Evolutionary conservation across 2,113 vertebrate species (phyloP), one percentile per base, ranked within the genome.

Genomic region (Amia ocellicauda): DNA sequence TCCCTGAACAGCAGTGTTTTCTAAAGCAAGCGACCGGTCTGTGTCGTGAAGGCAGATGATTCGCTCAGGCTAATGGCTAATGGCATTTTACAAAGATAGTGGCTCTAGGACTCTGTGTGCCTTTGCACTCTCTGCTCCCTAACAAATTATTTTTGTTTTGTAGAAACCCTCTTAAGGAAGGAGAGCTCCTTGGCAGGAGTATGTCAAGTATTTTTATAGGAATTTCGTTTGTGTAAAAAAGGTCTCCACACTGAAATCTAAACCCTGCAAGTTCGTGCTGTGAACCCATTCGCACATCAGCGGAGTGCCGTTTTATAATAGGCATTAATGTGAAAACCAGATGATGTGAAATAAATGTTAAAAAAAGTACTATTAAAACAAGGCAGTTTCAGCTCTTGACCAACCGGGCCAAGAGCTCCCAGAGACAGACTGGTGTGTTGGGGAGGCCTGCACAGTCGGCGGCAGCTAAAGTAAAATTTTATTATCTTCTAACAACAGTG

Each of bases 241-340:
- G 9, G 22, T 17, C 52, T 22, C 26, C 13, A 24, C 26, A 27
- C 52, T 55, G 52, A 55, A 55, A 28, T 28, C 13, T 55, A 28
- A 55, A 27, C 23, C 52, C 11, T 55, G 26, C 52, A 28, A 27
- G 24, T 28, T 55, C 52, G 26, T 55, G 52, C 52, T 55, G 52
- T 17, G 26, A 14, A 23, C 52, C 52, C 26, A 55, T 55, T 55
- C 26, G 13, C 52, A 55, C 52, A 17, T 55, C 52, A 55, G 52
- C 7, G 52, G 28, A 27, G 52, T 22, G 24, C 26, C 17, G 22
- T 28, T 28, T 29, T 55, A 55, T 54, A 54, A 54, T 22, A 27
- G 51, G 52, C 24, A 55, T 55, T 28, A 55, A 55, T 55, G 26
- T 27, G 52, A 55, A 55, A 55, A 55, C 1, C 52, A 55, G 52